Evolutionary conservation across 2,113 vertebrate genomes (phyloP).

Genomic region (Thermophis baileyi): DNA sequence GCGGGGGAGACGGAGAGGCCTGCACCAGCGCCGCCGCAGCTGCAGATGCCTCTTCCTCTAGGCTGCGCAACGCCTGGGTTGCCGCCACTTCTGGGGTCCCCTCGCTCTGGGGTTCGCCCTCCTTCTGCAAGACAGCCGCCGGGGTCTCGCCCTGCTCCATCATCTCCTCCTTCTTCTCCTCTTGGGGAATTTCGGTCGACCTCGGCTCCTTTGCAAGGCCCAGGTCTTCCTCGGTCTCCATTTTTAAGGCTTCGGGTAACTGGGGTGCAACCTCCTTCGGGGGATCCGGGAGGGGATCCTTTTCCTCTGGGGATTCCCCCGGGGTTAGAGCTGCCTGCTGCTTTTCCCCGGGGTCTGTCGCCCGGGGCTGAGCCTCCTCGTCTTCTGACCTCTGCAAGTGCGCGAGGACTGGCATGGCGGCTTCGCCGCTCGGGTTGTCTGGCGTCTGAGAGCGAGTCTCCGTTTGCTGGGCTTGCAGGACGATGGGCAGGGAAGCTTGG

Average conservation of each 20-base stretch:
- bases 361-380: background rate
- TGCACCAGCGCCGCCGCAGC: constrained; percentile 35
- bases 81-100: background rate
- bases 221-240: background rate
- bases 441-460: constrained; percentile 9
- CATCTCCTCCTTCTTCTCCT: background rate
- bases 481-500: background rate
- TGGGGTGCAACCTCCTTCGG: background rate
- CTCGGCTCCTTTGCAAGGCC: constrained; percentile 41
- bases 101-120: background rate
- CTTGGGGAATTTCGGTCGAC: background rate
- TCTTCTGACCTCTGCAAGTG: background rate
- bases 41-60: constrained; percentile 26
- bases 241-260: background rate
- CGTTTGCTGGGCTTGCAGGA: constrained; percentile 29
- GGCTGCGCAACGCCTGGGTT: constrained; percentile 8
- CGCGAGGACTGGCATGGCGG: background rate
- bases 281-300: background rate
- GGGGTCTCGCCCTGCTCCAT: background rate
- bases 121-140: background rate
- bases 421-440: background rate
- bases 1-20: constrained; percentile 59
- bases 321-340: too few relatives aligned
- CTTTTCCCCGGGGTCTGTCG: constrained; percentile 28
- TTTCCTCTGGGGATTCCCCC: background rate